Evolutionary conservation across 2,113 vertebrate genomes (phyloP).

Genomic region (Paracanthobrama guichenoti): DNA sequence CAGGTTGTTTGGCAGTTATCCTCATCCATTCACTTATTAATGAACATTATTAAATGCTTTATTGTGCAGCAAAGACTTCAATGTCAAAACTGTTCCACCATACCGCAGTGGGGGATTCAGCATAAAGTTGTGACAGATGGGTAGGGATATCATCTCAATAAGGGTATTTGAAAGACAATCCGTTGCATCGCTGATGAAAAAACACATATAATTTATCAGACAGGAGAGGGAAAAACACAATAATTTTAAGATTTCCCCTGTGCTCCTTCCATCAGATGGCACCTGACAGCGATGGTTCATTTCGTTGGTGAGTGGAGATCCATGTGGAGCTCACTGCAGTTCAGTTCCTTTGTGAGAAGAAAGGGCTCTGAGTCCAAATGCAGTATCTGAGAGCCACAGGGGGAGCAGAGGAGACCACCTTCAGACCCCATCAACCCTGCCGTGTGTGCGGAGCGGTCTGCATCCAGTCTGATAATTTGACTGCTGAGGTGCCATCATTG

Average conservation of each 20-base stretch:
- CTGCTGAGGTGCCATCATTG: constrained; percentile 21
- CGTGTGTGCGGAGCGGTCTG: not conserved
- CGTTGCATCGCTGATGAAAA: constrained; percentile 6
- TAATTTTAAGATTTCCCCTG: constrained; percentile 48
- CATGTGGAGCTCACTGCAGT: constrained; percentile 32
- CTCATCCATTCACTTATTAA: not conserved
- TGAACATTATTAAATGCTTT: constrained; percentile 7
- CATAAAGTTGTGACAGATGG: constrained; percentile 47
- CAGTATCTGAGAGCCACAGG: constrained; percentile 23
- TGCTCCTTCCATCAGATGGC: constrained; percentile 35
- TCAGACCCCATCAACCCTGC: constrained; percentile 36
- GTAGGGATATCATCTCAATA: constrained; percentile 41
- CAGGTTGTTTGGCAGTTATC: constrained; percentile 17
- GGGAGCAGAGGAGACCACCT: constrained; percentile 25
- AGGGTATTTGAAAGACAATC: constrained; percentile 56
- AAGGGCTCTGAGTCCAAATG: constrained; percentile 3
- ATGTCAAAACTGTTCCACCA: constrained; percentile 38
- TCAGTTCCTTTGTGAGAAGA: constrained; percentile 37
- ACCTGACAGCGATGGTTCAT: constrained; percentile 44
- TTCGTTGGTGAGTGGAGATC: constrained; percentile 31
- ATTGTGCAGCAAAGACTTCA: constrained; percentile 39
- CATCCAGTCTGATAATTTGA: constrained; percentile 26
- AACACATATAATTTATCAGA: constrained; percentile 33
- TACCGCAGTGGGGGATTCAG: constrained; percentile 38
- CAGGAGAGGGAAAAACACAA: constrained; percentile 40